Base-by-base conservation (phyloP, 2,797 vertebrate species). In the Falco rusticolus region DNA sequence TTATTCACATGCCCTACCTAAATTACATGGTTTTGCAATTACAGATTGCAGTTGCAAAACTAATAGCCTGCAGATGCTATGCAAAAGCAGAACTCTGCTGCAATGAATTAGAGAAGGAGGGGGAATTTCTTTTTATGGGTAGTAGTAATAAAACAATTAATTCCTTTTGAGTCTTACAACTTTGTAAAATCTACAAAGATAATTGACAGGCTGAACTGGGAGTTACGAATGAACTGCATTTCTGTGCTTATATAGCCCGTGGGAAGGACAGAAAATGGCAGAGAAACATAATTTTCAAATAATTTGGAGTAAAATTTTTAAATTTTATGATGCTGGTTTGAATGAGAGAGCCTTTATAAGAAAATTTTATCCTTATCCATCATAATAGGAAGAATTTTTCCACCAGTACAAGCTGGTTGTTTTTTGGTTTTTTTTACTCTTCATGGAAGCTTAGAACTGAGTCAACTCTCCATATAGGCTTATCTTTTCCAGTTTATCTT, bases 21-120 rank as follows among this genome's bases (percentile, higher is more conserved):
- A 97, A 97, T 97, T 89, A 97, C 96, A 97, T 94, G 93, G 84
- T 96, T 96, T 94, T 96, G 90, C 95, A 96, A 93, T 97, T 97
- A 95, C 82, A 95, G 92, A 94, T 96, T 92, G 89, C 90, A 96
- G 65, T 96, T 94, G 90, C 95, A 97, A 96, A 95, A 91, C 90
- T 97, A 95, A 97, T 93, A 91, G 93, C 39, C 92, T 96, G 65
- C 96, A 97, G 94, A 96, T 97, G 96, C 81, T 93, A 11, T 84
- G 89, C 25, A 76, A 92, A 94, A 90, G 87, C 71, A 92, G 76
- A 95, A 63, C 48, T 92, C 61, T 91, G 61, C 84, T 93, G 87
- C 79, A 92, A 33, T 82, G 87, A 87, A 56, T 87, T 81, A 71
- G 18, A 81, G 77, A 47, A 84, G 61, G 83, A 94, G 79, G 29